Evolutionary conservation across 1,140 invertebrate species (phyloP).

Genomic region (Drosophila suzukii): DNA sequence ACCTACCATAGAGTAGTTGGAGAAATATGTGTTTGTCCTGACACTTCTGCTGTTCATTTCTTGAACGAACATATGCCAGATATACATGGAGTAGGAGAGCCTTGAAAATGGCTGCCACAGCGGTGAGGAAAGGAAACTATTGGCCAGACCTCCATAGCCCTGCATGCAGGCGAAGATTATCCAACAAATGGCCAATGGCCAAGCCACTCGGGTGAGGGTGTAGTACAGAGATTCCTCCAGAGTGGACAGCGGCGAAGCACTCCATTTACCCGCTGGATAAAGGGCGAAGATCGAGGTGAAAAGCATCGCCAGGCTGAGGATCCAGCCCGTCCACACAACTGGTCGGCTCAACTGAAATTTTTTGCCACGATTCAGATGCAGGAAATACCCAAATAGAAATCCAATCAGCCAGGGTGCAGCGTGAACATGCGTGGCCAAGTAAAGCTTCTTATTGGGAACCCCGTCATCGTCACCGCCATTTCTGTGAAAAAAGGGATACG

Average conservation of each 20-base stretch:
- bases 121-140: conserved; percentile 84
- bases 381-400: conserved; percentile 61
- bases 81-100: conserved; percentile 85
- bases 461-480: background rate
- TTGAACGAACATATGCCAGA: conserved; percentile 83
- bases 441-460: conserved; percentile 33
- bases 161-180: conserved; percentile 88
- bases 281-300: conserved; percentile 69
- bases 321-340: conserved; percentile 47
- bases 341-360: conserved; percentile 20
- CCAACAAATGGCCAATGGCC: conserved; percentile 87
- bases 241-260: conserved; percentile 56
- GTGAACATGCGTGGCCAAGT: conserved; percentile 60
- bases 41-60: conserved; percentile 35
- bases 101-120: conserved; percentile 85
- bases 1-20: conserved; percentile 48
- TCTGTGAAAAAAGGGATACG: conserved; percentile 2
- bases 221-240: conserved; percentile 87
- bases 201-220: conserved; percentile 86
- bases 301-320: conserved; percentile 59
- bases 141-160: conserved; percentile 87
- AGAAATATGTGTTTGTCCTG: conserved; percentile 50
- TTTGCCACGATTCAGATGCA: conserved; percentile 45
- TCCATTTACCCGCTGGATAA: conserved; percentile 64
- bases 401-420: conserved; percentile 70